Evolutionary conservation across 53 echinoderm and acorn worm genomes (phyloP).

Genomic region (Apostichopus leukothele): DNA sequence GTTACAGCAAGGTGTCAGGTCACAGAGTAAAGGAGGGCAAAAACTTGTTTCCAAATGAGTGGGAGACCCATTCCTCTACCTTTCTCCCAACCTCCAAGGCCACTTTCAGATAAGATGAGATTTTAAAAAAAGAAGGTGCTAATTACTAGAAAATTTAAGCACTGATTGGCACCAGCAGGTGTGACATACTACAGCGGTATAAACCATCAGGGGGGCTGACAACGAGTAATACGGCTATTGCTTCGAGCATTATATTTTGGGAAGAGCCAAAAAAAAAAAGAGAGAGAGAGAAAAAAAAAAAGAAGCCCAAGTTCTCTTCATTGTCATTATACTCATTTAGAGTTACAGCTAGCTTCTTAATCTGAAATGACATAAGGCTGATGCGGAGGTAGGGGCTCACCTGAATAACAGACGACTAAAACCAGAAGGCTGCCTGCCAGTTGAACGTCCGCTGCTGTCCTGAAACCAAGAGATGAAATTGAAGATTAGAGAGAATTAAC

Average conservation of each 20-base stretch:
- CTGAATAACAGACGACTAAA: constrained; percentile 31
- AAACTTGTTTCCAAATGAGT: constrained; percentile 3
- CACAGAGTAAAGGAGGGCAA: constrained; percentile 7
- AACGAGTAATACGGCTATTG: constrained; percentile 34
- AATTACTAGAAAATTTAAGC: constrained; percentile 43
- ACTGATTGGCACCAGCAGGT: constrained; percentile 47
- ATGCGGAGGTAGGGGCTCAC: constrained; percentile 28
- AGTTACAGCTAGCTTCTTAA: constrained; percentile 33
- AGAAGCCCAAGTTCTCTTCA: neutral
- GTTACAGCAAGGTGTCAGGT: constrained; percentile 25
- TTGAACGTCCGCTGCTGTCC: constrained; percentile 34
- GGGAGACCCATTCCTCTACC: neutral
- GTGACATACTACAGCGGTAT: constrained; percentile 17
- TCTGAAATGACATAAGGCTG: constrained; percentile 45
- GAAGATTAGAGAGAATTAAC: constrained; percentile 48
- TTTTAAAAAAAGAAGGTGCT: constrained; percentile 42
- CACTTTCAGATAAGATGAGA: constrained; percentile 38
- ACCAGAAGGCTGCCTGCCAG: constrained; percentile 21
- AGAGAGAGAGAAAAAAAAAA: too few species aligned
- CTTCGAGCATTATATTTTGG: constrained; percentile 44
- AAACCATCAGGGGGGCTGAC: constrained; percentile 35
- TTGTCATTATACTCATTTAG: constrained; percentile 41
- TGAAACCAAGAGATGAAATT: constrained; percentile 48
- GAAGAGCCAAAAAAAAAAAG: constrained; percentile 21
- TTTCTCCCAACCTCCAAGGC: constrained; percentile 23